These are phyloP conservation scores for Isichthys henryi DNA, from an alignment of 2,113 vertebrate species.

Conservation along the genomic window DNA sequence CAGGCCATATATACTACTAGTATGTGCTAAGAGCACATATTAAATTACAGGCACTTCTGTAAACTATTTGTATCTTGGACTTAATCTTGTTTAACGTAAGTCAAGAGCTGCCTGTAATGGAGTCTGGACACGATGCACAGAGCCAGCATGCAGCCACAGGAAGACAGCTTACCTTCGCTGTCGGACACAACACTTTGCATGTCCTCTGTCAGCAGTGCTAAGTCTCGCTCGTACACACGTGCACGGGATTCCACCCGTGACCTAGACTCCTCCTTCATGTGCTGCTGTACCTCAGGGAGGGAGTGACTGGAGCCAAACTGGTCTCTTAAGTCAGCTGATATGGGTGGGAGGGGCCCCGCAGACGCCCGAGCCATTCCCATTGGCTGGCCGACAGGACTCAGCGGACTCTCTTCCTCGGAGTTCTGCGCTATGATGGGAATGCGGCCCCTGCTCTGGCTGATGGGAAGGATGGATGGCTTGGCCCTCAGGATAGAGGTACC, in stretches of 20 bases:
- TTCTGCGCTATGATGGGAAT: slow-evolving; percentile 97
- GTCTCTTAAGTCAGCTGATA: slow-evolving; percentile 93
- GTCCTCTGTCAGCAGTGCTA: slow-evolving; percentile 90
- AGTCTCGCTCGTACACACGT: slow-evolving; percentile 80
- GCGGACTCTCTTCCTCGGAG: slow-evolving; percentile 94
- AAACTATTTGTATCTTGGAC: not conserved
- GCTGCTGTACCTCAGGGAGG: slow-evolving; percentile 88
- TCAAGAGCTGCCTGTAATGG: not conserved
- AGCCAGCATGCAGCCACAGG: not conserved
- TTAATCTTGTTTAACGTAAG: not conserved
- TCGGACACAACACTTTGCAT: slow-evolving; percentile 97
- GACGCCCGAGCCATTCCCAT: slow-evolving; percentile 98
- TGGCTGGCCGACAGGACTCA: slow-evolving; percentile 94
- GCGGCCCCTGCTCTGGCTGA: slow-evolving; percentile 90
- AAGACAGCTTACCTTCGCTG: slow-evolving; percentile 85
- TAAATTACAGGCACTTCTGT: not conserved
- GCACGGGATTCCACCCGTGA: slow-evolving; percentile 85
- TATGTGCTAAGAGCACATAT: not conserved
- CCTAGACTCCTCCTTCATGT: slow-evolving; percentile 88
- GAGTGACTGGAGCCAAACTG: slow-evolving; percentile 98
- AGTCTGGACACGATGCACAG: slow-evolving; percentile 28
- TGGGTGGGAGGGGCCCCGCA: slow-evolving; percentile 91
- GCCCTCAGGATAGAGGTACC: slow-evolving; percentile 81
- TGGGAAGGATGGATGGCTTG: slow-evolving; percentile 93
- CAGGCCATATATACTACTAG: not conserved